These are phyloP conservation scores for Phodopus roborovskii DNA, from an alignment of 2,113 vertebrate species.

Conservation along the genomic window DNA sequence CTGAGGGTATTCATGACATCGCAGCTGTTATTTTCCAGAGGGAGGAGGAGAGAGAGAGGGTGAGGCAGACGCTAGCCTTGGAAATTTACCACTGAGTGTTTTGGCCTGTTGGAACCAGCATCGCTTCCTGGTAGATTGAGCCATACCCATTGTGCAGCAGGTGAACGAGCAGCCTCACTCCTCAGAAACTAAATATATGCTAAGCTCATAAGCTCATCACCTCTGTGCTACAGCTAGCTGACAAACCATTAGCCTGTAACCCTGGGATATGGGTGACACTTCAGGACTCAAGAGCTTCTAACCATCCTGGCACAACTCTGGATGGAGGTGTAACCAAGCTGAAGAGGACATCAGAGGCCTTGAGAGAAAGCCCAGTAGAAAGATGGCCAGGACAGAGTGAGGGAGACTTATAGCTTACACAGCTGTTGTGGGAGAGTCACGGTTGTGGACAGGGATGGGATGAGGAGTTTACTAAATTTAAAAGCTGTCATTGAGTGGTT, in stretches of 20 bases:
- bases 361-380: background rate
- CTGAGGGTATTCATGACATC: background rate
- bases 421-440: background rate
- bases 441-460: background rate
- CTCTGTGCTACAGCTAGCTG: background rate
- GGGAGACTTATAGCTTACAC: too few relatives aligned
- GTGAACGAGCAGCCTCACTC: background rate
- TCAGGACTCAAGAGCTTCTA: background rate
- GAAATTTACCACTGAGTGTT: background rate
- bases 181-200: background rate
- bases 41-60: background rate
- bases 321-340: background rate
- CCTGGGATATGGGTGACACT: background rate
- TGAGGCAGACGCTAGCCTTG: background rate
- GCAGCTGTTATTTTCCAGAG: background rate
- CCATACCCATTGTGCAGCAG: background rate
- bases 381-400: fast-evolving
- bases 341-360: background rate
- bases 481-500: background rate
- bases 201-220: background rate
- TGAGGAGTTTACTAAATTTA: background rate
- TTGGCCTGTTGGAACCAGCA: background rate
- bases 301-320: background rate
- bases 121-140: background rate
- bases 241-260: background rate